Base-by-base conservation (phyloP, 2,797 vertebrate genomes). In the Labeo calbasu region DNA sequence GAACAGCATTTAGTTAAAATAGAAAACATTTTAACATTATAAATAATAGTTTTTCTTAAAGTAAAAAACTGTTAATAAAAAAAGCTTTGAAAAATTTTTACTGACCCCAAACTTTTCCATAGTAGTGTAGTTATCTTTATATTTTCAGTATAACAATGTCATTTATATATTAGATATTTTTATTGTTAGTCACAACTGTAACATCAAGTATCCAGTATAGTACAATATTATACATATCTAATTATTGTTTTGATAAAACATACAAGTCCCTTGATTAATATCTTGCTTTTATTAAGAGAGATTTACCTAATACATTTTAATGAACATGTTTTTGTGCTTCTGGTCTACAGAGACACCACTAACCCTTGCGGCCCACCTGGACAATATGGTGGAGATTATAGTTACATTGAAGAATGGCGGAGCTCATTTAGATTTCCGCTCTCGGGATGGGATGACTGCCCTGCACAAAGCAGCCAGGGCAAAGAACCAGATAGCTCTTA, bases 361-460 rank as follows among this genome's bases (percentile, higher is more conserved):
- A 43, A 96, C 96, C 66, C 85, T 96, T 75, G 96, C 96, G 0
- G 93, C 94, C 59, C 96, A 97, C 86, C 91, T 96, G 82, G 94
- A 95, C 40, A 94, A 94, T 77, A 82, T 95, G 0, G 86, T 87
- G 46, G 95, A 96, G 87, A 88, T 95, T 81, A 95, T 97, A 86
- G 95, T 95, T 84, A 92, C 92, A 9, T 93, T 97, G 77, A 94
- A 91, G 79, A 95, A 94, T 0, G 95, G 96, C 6, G 96, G 96
- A 2, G 96, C 96, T 1, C 96, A 97, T 89, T 91, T 97, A 87
- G 96, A 97, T 88, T 97, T 96, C 91, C 93, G 96, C 55, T 95
- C 96, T 85, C 95, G 89, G 73, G 96, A 97, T 0, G 96, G 96
- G 9, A 95, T 97, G 95, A 97, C 96, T 0, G 94, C 96, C 69